Evolutionary conservation across 2,797 vertebrate genomes (phyloP).

Genomic region (Epinephelus coioides): DNA sequence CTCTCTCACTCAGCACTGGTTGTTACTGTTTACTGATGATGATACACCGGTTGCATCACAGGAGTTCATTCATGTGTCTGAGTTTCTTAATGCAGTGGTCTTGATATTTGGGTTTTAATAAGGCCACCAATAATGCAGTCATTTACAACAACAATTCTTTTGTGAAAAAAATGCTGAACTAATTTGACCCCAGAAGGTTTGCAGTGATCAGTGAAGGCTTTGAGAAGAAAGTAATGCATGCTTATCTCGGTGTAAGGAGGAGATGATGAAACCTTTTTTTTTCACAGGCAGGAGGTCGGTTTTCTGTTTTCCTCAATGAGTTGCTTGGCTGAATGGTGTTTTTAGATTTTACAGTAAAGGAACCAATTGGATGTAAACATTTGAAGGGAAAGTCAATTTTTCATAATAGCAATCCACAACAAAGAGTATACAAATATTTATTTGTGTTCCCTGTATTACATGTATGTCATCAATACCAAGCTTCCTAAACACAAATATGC

Average conservation of each 20-base stretch:
- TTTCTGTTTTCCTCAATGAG: not conserved
- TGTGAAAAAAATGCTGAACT: not conserved
- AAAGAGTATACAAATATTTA: not conserved
- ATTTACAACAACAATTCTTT: not conserved
- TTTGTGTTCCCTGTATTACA: no score
- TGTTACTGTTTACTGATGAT: slow-evolving; percentile 32
- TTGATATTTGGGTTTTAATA: slow-evolving; percentile 14
- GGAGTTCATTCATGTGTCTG: slow-evolving; percentile 10
- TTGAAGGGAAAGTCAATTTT: not conserved
- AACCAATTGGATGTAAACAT: not conserved
- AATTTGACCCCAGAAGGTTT: not conserved
- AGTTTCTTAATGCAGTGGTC: slow-evolving; percentile 16
- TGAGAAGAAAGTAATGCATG: not conserved
- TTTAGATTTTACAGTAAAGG: not conserved
- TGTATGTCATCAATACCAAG: not conserved
- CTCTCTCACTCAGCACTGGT: slow-evolving; percentile 9
- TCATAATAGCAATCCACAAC: not conserved
- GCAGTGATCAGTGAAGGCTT: not conserved
- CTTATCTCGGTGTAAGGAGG: not conserved
- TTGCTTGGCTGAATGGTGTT: not conserved
- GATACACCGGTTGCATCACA: slow-evolving; percentile 37
- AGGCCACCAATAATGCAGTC: not conserved
- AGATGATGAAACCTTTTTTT: not conserved
- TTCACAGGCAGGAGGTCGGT: not conserved
- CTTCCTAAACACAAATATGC: no score